Evolutionary conservation across 2,888 invertebrate genomes (phyloP).

Genomic region (Actias luna): DNA sequence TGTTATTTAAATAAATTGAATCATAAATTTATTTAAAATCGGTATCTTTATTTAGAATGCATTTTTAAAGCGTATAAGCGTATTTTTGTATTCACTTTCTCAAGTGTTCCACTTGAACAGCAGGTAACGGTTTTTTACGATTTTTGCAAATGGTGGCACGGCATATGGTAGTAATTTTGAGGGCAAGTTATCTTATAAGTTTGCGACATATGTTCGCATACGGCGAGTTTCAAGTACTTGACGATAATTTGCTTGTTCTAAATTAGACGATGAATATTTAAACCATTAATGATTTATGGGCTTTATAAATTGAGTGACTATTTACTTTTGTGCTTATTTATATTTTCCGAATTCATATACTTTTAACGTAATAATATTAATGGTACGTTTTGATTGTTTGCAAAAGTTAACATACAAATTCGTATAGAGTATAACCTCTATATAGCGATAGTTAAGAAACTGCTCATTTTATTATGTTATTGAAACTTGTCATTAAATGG

Average conservation of each 20-base stretch:
- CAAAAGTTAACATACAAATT: too few relatives aligned
- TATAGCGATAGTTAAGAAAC: too few relatives aligned
- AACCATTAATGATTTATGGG: background rate
- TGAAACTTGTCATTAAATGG: too few relatives aligned
- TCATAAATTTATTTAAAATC: background rate
- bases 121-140: slow-evolving; percentile 46
- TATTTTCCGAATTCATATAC: too few relatives aligned
- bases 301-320: background rate
- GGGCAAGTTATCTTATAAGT: slow-evolving; percentile 45
- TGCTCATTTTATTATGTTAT: too few relatives aligned
- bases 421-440: too few relatives aligned
- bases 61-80: too few relatives aligned
- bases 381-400: too few relatives aligned
- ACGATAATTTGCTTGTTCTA: background rate
- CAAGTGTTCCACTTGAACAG: slow-evolving; percentile 40
- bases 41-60: background rate
- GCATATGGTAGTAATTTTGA: slow-evolving; percentile 57
- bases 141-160: slow-evolving; percentile 27
- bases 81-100: slow-evolving; percentile 13
- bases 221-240: slow-evolving; percentile 26
- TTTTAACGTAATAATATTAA: too few relatives aligned
- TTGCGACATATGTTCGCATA: slow-evolving; percentile 44
- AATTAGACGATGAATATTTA: background rate
- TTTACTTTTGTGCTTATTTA: background rate
- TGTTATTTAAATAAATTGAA: background rate